These are phyloP conservation scores for Coracopsis vasa DNA, from an alignment of 2,113 vertebrate species.

Conservation along the genomic window DNA sequence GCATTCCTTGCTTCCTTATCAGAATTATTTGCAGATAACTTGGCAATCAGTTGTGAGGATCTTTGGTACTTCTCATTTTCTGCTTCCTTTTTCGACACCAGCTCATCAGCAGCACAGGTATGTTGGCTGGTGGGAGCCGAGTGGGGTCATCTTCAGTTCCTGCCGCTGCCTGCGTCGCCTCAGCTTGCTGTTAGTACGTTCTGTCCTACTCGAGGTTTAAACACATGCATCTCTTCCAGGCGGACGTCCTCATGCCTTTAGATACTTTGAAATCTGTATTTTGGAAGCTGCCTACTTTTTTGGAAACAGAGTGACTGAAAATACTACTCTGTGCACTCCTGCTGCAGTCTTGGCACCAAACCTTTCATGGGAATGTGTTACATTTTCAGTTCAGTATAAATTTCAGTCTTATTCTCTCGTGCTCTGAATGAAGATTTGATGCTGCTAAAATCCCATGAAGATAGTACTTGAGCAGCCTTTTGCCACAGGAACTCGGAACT, in stretches of 20 bases:
- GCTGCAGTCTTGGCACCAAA: neutral
- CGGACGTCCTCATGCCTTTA: neutral
- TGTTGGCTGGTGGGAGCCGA: neutral
- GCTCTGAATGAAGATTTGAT: neutral
- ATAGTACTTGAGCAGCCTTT: neutral
- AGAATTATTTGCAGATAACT: neutral
- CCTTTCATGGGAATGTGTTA: neutral
- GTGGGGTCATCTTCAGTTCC: neutral
- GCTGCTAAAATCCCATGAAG: neutral
- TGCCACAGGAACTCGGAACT: neutral
- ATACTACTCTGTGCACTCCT: neutral
- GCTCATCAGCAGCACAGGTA: neutral
- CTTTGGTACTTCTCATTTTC: neutral
- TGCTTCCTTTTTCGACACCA: neutral
- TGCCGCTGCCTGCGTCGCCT: neutral
- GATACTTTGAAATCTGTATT: neutral
- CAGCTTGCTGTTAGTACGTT: neutral
- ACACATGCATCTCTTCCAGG: accelerated
- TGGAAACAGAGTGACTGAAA: neutral
- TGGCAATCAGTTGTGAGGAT: neutral
- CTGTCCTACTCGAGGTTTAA: neutral
- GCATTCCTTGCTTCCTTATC: neutral
- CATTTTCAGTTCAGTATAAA: neutral
- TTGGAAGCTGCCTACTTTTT: neutral
- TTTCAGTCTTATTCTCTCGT: neutral